A percentile compares a stretch with the other conserved stretches of the same genome.
Evolutionary conservation across 2,113 vertebrate species (phyloP).

Genomic region (Tachycineta bicolor): DNA sequence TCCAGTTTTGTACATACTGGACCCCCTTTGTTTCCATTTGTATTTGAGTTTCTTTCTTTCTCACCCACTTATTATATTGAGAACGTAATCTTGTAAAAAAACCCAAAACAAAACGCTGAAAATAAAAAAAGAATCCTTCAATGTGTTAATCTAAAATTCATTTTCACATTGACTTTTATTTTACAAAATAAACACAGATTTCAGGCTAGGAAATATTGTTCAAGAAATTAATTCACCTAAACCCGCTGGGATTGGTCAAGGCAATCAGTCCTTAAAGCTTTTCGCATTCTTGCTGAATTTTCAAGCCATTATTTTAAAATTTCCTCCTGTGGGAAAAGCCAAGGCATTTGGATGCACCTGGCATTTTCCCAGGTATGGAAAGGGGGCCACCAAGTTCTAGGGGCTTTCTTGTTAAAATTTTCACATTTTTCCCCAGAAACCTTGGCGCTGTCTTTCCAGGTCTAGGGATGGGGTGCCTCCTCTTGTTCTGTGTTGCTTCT

Average conservation of each 20-base stretch:
- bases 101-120: not conserved
- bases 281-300: not conserved
- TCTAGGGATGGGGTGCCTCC: rapidly evolving
- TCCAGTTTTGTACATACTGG: not conserved
- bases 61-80: not conserved
- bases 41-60: not conserved
- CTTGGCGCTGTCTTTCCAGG: not conserved
- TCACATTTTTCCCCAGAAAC: not conserved
- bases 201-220: not conserved
- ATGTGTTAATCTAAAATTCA: not conserved
- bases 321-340: not conserved
- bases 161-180: not conserved
- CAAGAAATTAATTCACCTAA: not conserved
- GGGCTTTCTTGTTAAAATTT: not conserved
- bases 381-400: not conserved
- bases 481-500: not conserved
- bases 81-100: not conserved
- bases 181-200: not conserved
- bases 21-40: not conserved
- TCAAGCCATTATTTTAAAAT: not conserved
- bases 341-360: not conserved
- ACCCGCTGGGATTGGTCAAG: not conserved
- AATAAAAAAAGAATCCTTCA: not conserved
- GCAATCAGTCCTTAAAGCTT: not conserved
- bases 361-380: not conserved